Base-by-base conservation (phyloP, 2,113 vertebrate species). In the Collichthys lucidus region DNA sequence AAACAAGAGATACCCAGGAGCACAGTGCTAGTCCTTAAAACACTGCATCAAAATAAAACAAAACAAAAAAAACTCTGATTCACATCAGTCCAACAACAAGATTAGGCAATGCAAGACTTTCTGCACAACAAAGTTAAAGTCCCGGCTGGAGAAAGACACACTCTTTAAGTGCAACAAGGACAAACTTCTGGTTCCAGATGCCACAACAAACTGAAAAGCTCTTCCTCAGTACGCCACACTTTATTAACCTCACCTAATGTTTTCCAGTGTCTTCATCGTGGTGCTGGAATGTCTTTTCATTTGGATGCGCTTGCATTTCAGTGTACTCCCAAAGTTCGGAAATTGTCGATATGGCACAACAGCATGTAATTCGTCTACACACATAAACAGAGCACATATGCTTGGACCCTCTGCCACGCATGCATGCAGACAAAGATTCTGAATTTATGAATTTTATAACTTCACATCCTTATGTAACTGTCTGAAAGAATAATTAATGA, bases 151-250 rank as follows among this genome's bases (percentile, higher is more conserved):
- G 20, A 62, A 10, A 11, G 20, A 42, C n/a, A 4, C 35, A 31
- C 49, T 53, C 19, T 12, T 7, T 9, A 16, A 52, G 44, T 59
- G 10, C n/a, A 46, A 35, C 53, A 40, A n/a, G 22, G 22, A 47
- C 26, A 40, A 26, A 26, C 16, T 44, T 69, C 46, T 56, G 35
- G 8, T 44, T 70, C 47, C 14, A 19, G 22, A 46, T 29, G 14
- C 29, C 42, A 65, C 50, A 79, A 63, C 49, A 65, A 26, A 72
- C 47, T 2, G 44, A n/a, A 55, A 49, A 67, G 7, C 57, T 40
- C 20, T 20, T 68, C 29, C 24, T 2, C 47, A n/a, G 9, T 53
- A 22, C n/a, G 11, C 29, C 3, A 12, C 26, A 20, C 40, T 22
- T 22, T 22, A 16, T 40, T 22, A 15, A 6, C 19, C 16, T 49